Conservation (phyloP, 2,797 vertebrate species). For the Tarsius wallacei region DNA sequence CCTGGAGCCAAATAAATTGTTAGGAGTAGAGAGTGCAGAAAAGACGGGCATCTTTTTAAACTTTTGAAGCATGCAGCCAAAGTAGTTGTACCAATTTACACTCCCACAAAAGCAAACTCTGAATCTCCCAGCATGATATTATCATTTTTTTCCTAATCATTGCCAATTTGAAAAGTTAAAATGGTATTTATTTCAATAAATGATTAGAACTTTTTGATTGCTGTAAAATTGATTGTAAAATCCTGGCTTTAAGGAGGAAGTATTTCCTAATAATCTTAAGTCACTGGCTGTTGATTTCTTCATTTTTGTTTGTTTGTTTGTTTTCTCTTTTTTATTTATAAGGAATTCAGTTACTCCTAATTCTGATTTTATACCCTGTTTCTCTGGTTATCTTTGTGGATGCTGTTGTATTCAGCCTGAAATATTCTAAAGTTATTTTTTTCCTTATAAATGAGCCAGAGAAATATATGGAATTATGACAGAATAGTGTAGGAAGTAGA, state of each 20-base stretch:
- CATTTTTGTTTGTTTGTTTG: not conserved
- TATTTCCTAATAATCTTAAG: not conserved
- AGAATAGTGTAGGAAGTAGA: slow-evolving; percentile 45
- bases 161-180: not conserved
- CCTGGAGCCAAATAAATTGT: not conserved
- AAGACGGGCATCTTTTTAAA: not conserved
- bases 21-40: not conserved
- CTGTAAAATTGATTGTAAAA: slow-evolving; percentile 38
- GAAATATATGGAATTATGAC: not conserved
- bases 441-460: not conserved
- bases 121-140: not conserved
- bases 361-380: not conserved
- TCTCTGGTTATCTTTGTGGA: not conserved
- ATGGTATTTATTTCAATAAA: slow-evolving; percentile 15
- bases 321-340: not conserved
- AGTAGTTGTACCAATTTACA: not conserved
- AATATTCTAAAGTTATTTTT: not conserved
- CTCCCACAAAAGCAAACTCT: not conserved
- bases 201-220: not conserved
- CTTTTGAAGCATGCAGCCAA: not conserved
- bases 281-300: not conserved
- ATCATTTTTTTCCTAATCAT: not conserved
- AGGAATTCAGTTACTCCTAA: not conserved
- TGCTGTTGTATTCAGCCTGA: not conserved
- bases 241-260: not conserved